Evolutionary conservation across 2,113 vertebrate species (phyloP).

Genomic region (Leptodactylus fuscus): DNA sequence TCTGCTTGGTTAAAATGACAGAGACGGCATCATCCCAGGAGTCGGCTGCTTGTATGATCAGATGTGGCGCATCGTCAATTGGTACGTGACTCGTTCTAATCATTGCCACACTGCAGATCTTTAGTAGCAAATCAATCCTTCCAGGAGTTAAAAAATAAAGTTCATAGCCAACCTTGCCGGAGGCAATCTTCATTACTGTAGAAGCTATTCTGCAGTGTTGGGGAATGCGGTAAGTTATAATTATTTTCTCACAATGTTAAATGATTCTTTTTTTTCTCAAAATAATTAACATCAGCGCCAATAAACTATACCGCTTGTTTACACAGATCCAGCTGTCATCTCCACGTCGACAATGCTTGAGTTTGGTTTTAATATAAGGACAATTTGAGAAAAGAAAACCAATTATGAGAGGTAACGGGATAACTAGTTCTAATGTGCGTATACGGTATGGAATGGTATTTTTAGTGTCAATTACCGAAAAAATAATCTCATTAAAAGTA

Average conservation of each 20-base stretch:
- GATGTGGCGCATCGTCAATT: neutral
- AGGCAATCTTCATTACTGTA: neutral
- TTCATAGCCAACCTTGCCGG: neutral
- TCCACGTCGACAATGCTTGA: neutral
- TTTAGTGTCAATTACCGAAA: neutral
- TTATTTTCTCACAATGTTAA: conserved; percentile 35
- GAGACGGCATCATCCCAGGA: neutral
- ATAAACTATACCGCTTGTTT: neutral
- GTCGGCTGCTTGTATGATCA: neutral
- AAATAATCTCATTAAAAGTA: neutral
- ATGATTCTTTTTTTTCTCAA: conserved; percentile 20
- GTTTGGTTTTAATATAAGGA: neutral
- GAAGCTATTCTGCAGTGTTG: neutral
- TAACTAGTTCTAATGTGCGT: neutral
- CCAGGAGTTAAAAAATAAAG: neutral
- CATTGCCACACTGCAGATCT: neutral
- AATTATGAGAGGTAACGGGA: neutral
- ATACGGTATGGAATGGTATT: neutral
- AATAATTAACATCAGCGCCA: conserved; percentile 41
- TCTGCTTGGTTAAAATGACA: neutral
- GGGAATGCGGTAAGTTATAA: neutral
- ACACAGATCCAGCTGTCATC: neutral
- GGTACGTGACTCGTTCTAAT: neutral
- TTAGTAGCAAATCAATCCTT: neutral
- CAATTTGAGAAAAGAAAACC: neutral